Evolutionary conservation across 2,113 vertebrate genomes (phyloP).

Genomic region (Heterotis niloticus): DNA sequence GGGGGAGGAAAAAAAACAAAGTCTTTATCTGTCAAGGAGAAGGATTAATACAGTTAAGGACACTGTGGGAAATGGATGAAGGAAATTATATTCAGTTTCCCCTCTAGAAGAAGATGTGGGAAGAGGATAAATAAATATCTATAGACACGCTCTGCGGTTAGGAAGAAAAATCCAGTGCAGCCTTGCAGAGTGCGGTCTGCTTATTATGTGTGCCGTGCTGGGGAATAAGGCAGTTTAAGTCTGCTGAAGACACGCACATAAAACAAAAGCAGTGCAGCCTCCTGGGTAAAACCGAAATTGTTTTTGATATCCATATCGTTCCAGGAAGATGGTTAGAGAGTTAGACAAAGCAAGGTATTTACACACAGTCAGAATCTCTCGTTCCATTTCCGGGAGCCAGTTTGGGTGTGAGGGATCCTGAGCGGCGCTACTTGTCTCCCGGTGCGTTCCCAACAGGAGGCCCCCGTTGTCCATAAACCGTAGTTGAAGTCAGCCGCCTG

Average conservation of each 20-base stretch:
- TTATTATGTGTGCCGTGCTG: slow-evolving; percentile 6
- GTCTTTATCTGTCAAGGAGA: too few relatives aligned
- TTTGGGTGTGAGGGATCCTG: slow-evolving; percentile 8
- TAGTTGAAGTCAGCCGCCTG: neutral
- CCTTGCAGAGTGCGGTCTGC: neutral
- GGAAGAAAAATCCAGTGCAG: neutral
- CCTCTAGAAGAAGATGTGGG: slow-evolving; percentile 14
- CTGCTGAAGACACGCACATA: neutral
- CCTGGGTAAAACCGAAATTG: slow-evolving; percentile 11
- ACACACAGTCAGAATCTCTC: slow-evolving; percentile 20
- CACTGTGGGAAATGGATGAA: slow-evolving; percentile 52
- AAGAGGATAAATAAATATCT: slow-evolving; percentile 22
- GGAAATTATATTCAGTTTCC: slow-evolving; percentile 17
- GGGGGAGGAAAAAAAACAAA: neutral
- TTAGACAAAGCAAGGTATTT: slow-evolving; percentile 17
- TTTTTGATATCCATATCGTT: slow-evolving; percentile 16
- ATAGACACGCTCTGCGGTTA: neutral
- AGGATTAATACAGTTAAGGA: slow-evolving; percentile 42
- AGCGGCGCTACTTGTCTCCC: neutral
- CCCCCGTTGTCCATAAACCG: neutral
- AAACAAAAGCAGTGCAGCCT: neutral
- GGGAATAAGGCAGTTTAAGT: slow-evolving; percentile 20
- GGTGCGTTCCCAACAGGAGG: slow-evolving; percentile 5
- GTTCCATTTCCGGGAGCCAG: slow-evolving; percentile 4
- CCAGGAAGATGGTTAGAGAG: slow-evolving; percentile 7